Conservation (phyloP, 2,888 invertebrate species). For the Digitonthophagus gazella region DNA sequence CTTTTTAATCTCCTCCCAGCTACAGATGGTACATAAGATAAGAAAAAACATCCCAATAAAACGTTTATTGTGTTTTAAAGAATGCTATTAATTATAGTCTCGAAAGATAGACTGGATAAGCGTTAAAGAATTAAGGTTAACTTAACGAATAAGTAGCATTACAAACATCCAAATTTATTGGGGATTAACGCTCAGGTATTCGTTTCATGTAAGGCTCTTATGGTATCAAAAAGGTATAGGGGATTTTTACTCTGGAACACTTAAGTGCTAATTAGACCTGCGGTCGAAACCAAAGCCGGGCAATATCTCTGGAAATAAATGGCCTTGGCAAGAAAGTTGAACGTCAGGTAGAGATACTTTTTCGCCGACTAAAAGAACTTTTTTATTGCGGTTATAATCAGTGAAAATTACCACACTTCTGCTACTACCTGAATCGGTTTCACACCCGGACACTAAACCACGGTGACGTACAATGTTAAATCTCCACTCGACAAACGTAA, state of each 20-base stretch:
- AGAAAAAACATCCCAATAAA: too few species aligned
- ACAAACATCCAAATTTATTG: not conserved
- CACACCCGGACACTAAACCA: not conserved
- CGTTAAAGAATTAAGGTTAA: not conserved
- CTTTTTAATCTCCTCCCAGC: not conserved
- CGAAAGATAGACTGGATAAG: not conserved
- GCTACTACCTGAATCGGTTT: not conserved
- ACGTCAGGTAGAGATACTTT: not conserved
- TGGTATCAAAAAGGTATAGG: not conserved
- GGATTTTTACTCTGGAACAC: not conserved
- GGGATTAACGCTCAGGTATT: not conserved
- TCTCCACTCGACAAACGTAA: constrained; percentile 22
- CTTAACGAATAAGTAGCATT: not conserved
- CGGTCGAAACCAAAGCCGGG: not conserved
- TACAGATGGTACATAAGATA: not conserved
- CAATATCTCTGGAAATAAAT: not conserved
- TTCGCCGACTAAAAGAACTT: not conserved
- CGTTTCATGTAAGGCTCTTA: not conserved
- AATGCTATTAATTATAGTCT: not conserved
- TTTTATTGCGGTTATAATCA: not conserved
- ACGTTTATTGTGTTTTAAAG: too few species aligned
- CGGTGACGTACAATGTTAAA: not conserved
- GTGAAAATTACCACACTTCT: not conserved
- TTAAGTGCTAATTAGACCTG: not conserved
- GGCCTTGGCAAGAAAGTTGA: not conserved